A percentile compares a stretch with the other conserved stretches of the same genome.
phyloP scores from a whole-genome alignment of 2,797 vertebrate species.

The Notolabrus celidotus region DNA sequence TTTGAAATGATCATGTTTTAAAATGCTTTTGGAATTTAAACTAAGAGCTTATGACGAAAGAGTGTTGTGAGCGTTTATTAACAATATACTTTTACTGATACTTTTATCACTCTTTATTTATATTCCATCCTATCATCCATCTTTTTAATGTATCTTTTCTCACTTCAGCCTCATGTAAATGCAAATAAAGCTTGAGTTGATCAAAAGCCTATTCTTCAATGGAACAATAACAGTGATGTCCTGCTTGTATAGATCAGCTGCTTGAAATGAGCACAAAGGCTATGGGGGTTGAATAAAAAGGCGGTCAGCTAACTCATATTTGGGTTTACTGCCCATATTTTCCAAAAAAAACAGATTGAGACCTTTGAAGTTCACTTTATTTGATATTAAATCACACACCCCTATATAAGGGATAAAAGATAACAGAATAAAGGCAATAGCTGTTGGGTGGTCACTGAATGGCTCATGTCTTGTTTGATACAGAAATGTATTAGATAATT shows the following conservation, averaged over 20 bases:
- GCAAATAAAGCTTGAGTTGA: not conserved
- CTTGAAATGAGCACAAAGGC: not conserved
- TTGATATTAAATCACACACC: not conserved
- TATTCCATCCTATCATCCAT: not conserved
- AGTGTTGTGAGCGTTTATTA: too few relatives aligned
- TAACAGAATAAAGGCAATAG: not conserved
- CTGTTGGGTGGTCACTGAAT: not conserved
- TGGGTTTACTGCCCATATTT: not conserved
- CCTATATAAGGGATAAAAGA: not conserved
- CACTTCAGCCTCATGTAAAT: not conserved
- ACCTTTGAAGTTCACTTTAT: not conserved
- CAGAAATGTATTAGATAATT: not conserved
- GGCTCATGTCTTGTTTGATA: not conserved
- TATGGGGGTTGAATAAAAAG: not conserved
- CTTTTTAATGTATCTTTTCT: not conserved
- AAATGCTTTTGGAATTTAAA: too few relatives aligned
- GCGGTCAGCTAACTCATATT: not conserved
- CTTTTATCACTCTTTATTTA: too few relatives aligned
- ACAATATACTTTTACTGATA: too few relatives aligned
- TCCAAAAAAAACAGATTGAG: not conserved
- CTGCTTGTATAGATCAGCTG: not conserved
- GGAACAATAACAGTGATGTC: not conserved
- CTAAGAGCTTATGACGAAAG: too few relatives aligned
- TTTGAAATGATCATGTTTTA: too few relatives aligned
- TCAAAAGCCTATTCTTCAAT: not conserved